Evolutionary conservation across 2,113 vertebrate species (phyloP), one percentile per base, ranked within the genome.

Genomic region (Grus americana): DNA sequence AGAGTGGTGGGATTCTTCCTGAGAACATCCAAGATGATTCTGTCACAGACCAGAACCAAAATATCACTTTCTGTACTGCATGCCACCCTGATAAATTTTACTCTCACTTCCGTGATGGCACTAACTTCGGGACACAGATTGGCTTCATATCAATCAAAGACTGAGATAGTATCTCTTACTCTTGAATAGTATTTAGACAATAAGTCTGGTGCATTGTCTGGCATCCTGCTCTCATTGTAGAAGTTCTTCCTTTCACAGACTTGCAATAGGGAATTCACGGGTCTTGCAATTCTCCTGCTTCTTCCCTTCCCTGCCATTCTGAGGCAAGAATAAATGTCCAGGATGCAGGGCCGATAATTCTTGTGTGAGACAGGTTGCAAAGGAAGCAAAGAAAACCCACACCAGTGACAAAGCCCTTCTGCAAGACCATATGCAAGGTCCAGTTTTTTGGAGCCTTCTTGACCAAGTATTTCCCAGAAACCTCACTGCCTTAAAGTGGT

Each of bases 51-150:
- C 93, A 95, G 27, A 96, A 94, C 12, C 95, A 98, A 47, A 93
- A 98, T 22, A 88, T 99, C 89, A 98, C 98, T 14, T 98, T 98
- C 38, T 99, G 99, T 95, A 99, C 99, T 7, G 98, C 98, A 17
- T 99, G 99, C 66, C 97, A 98, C 79, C 98, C 99, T 16, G 98
- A 99, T 6, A 96, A 97, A 86, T 99, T 99, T 97, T 99, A 99
- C 85, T 99, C 99, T 46, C 98, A 99, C 75, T 97, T 98, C 42
- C 98, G 99, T 61, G 99, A 99, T 84, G 99, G 99, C 11, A 47
- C 50, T 67, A 98, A 99, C 97, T 99, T 99, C 34, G 99, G 99
- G 49, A 99, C 98, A 23, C 99, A 99, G 92, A 98, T 99, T 59
- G 99, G 99, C 54, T 99, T 99, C 97, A 98, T 99, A 97, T 99